Percentiles rank a stretch among this genome's conserved stretches.
phyloP scores from a whole-genome alignment of 2,113 vertebrate genomes.

The Sinosuthora webbiana region DNA sequence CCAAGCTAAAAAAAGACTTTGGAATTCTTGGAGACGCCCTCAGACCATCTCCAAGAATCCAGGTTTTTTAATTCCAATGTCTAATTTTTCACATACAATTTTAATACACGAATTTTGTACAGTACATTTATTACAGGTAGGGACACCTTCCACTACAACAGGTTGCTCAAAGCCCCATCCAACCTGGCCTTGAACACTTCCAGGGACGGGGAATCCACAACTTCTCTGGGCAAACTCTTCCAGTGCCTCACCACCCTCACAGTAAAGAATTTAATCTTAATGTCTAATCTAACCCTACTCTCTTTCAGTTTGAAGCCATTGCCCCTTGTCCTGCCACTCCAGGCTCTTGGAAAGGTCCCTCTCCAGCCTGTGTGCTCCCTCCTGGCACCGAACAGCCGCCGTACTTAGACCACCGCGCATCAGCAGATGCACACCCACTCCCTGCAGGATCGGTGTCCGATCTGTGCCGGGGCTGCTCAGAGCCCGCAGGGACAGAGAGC shows the following conservation, averaged over 20 bases:
- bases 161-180: neutral
- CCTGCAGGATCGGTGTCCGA: fast-evolving
- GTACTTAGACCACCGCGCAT: neutral
- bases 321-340: neutral
- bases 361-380: neutral
- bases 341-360: neutral
- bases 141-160: no score
- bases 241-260: neutral
- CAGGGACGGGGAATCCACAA: neutral
- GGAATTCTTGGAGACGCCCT: no score
- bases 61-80: no score
- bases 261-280: no score
- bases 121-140: no score
- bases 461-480: no score
- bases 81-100: no score
- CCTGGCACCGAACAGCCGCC: neutral
- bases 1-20: no score
- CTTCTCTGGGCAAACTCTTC: neutral
- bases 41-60: no score
- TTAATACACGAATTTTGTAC: no score
- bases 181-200: neutral
- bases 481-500: fast-evolving
- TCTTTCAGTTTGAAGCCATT: neutral
- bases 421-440: neutral
- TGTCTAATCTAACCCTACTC: neutral